Percentiles rank a stretch among this genome's conserved stretches.
Conservation (phyloP, 1,140 invertebrate genomes). For the Oryzaephilus surinamensis region DNA sequence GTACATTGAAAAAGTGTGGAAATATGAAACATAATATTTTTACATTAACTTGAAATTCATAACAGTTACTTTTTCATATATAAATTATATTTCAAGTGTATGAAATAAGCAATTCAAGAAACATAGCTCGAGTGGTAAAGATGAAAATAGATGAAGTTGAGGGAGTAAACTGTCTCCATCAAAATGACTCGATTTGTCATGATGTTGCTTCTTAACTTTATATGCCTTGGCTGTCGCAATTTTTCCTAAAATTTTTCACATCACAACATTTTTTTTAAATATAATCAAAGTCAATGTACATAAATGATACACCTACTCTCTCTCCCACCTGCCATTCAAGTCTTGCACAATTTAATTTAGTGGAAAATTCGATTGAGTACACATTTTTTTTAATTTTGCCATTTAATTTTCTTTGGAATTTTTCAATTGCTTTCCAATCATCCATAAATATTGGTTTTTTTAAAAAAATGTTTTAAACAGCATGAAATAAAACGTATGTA, state of each 20-base stretch:
- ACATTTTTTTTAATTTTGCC: too few relatives aligned
- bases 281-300: too few relatives aligned
- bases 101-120: conserved; percentile 13
- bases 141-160: conserved; percentile 13
- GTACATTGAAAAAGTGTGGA: background rate
- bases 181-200: conserved; percentile 12
- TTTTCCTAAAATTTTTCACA: conserved; percentile 12
- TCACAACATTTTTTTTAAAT: background rate
- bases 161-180: conserved; percentile 10
- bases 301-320: too few relatives aligned
- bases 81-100: conserved; percentile 9
- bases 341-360: too few relatives aligned
- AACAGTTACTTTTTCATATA: conserved; percentile 9
- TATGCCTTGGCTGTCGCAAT: too few relatives aligned
- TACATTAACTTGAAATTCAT: conserved; percentile 13
- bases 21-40: conserved; percentile 8
- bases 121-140: conserved; percentile 8
- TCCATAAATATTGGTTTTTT: too few relatives aligned
- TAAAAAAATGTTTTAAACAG: too few relatives aligned
- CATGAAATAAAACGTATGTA: too few relatives aligned
- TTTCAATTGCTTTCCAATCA: too few relatives aligned
- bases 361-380: too few relatives aligned
- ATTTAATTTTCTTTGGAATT: too few relatives aligned
- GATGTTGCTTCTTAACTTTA: conserved; percentile 9
- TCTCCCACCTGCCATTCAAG: too few relatives aligned